These are phyloP conservation scores for Cyprinella venusta DNA, from an alignment of 2,797 vertebrate genomes.

Conservation along the genomic window DNA sequence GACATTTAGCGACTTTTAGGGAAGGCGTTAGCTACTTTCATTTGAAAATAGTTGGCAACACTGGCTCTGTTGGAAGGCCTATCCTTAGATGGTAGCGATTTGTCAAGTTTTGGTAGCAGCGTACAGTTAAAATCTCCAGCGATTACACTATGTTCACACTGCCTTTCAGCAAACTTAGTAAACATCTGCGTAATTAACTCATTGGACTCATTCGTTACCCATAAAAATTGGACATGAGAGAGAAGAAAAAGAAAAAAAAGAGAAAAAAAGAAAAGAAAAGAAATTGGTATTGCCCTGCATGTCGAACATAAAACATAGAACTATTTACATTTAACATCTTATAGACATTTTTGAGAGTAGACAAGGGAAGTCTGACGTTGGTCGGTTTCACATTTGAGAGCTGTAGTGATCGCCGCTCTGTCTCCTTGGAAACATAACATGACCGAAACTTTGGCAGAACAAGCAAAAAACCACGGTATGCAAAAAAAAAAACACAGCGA, in stretches of 20 bases:
- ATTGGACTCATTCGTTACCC: background rate
- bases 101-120: background rate
- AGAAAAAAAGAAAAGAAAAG: too few relatives aligned
- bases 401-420: background rate
- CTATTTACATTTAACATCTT: slow-evolving; percentile 1
- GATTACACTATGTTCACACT: background rate
- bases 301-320: background rate
- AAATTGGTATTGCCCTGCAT: background rate
- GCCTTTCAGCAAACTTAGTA: slow-evolving; percentile 7
- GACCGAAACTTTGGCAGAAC: background rate
- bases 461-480: background rate
- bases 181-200: background rate
- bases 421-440: background rate
- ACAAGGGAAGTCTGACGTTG: background rate
- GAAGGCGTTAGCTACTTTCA: too few relatives aligned
- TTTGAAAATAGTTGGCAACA: too few relatives aligned
- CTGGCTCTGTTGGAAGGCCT: too few relatives aligned
- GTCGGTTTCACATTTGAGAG: background rate
- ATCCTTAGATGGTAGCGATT: too few relatives aligned
- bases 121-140: background rate
- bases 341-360: background rate
- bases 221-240: too few relatives aligned
- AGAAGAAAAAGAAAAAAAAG: too few relatives aligned
- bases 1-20: too few relatives aligned
- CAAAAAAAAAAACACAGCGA: background rate